phyloP scores from a whole-genome alignment of 2,888 invertebrate genomes.

The Adelognathus sp. region DNA sequence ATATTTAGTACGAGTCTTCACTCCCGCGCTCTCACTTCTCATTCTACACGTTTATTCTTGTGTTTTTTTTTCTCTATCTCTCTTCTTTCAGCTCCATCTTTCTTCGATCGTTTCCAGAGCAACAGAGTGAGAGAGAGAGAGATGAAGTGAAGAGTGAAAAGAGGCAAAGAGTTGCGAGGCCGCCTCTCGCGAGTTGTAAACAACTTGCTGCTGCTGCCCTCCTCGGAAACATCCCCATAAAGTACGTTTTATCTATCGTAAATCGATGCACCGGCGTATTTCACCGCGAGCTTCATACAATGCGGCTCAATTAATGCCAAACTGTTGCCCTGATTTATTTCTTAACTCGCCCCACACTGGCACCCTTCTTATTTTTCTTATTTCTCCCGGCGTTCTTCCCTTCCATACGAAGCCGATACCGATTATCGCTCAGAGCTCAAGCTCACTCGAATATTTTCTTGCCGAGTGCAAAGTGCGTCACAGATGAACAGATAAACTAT shows the following conservation, averaged over 20 bases:
- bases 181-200: conserved; percentile 72
- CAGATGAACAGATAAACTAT: not conserved
- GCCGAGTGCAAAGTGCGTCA: not conserved
- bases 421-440: not conserved
- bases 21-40: conserved; percentile 45
- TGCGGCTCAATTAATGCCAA: conserved; percentile 81
- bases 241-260: conserved; percentile 80
- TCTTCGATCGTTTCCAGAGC: conserved; percentile 24
- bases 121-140: not conserved
- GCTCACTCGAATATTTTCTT: not conserved
- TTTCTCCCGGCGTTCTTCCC: not conserved
- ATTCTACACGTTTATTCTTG: conserved; percentile 5
- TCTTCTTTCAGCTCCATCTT: not conserved
- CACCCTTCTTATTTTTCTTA: conserved; percentile 11
- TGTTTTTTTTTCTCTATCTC: not conserved
- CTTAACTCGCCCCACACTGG: conserved; percentile 67
- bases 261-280: conserved; percentile 79
- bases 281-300: conserved; percentile 76
- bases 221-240: conserved; percentile 79
- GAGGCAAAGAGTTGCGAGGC: conserved; percentile 46
- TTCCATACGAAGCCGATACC: not conserved
- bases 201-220: conserved; percentile 71
- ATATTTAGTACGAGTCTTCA: conserved; percentile 32
- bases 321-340: conserved; percentile 79
- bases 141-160: conserved; percentile 25